These are phyloP conservation scores for Oryzias woworae DNA, from an alignment of 2,113 vertebrate genomes.

Conservation along the genomic window DNA sequence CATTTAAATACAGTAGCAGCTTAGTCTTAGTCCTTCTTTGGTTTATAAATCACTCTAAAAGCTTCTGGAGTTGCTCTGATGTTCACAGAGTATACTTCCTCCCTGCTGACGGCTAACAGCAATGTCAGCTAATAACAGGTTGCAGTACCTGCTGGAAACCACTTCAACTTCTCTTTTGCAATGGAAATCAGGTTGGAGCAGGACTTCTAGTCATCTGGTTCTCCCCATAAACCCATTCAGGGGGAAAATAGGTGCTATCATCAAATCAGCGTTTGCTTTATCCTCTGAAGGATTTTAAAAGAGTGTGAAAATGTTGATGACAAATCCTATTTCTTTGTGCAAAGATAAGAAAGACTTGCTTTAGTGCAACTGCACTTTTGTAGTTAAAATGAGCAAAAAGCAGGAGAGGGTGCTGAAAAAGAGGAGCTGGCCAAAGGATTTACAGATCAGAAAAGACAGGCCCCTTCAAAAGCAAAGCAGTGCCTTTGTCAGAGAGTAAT, in stretches of 20 bases:
- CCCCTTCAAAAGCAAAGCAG: constrained; percentile 71
- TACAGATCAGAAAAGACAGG: constrained; percentile 69
- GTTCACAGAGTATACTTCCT: constrained; percentile 18
- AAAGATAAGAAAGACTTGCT: constrained; percentile 55
- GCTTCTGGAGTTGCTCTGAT: constrained; percentile 10
- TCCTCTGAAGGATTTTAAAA: constrained; percentile 35
- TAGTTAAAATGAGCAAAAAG: constrained; percentile 44
- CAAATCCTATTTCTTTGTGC: constrained; percentile 65
- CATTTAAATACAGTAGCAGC: background rate
- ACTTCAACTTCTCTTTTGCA: constrained; percentile 48
- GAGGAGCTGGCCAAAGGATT: constrained; percentile 64
- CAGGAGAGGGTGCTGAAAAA: constrained; percentile 27
- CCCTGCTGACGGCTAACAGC: constrained; percentile 23
- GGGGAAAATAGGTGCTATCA: constrained; percentile 49
- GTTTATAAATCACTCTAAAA: constrained; percentile 12
- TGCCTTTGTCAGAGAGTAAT: constrained; percentile 77
- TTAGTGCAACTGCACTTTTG: constrained; percentile 43
- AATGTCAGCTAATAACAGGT: constrained; percentile 39
- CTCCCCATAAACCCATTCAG: constrained; percentile 23
- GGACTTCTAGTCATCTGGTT: constrained; percentile 35
- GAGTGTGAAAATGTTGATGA: constrained; percentile 61
- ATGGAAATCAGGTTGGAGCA: constrained; percentile 42
- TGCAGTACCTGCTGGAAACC: constrained; percentile 28
- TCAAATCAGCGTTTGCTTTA: constrained; percentile 63
- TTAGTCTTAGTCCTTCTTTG: background rate